Base-by-base conservation (phyloP, 1,140 invertebrate genomes). In the Octopus sinensis region DNA sequence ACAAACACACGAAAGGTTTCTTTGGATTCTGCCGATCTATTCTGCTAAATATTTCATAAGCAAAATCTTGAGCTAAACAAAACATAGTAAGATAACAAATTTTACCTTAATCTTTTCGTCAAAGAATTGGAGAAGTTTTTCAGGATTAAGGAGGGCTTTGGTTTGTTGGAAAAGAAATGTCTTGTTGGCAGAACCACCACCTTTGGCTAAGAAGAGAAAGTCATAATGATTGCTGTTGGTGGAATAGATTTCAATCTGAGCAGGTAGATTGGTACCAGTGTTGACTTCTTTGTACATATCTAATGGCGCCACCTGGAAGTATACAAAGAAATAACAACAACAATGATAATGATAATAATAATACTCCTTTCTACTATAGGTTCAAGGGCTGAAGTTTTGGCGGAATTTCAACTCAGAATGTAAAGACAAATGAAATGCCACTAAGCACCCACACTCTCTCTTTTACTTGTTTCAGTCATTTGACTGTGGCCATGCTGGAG, bases 121-220 rank as follows among this genome's bases (percentile, higher is more conserved):
- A 4, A 91, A 84, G 84, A 91, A 91, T 17, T 82, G 84, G n/a
- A 90, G 79, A 4, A 91, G 83, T 84, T 89, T 91, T 76, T 91
- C 90, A 43, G 89, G 90, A 83, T 91, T 91, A 30, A 91, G 85
- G 23, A 91, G 79, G 54, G 90, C 90, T 83, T 91, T 91, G 7
- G 91, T 91, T 82, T 91, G 90, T 83, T 91, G 91, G 81, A 86
- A 91, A 4, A 91, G 85, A 82, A 89, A 91, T 10, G 90, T 89
- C 84, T 91, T 91, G 83, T 91, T 91, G 23, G 91, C 91, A 2
- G 91, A 91, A 4, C 91, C 91, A 9, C 91, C 91, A 56, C 91
- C 91, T 86, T 91, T 91, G 53, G 91, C 90, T 30, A 91, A 88
- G 83, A 91, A 91, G 68, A 91, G 86, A 82, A 91, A 91, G 79